Evolutionary conservation across 2,113 vertebrate genomes (phyloP), one percentile per base, ranked within the genome.

Genomic region (Poecile atricapillus): DNA sequence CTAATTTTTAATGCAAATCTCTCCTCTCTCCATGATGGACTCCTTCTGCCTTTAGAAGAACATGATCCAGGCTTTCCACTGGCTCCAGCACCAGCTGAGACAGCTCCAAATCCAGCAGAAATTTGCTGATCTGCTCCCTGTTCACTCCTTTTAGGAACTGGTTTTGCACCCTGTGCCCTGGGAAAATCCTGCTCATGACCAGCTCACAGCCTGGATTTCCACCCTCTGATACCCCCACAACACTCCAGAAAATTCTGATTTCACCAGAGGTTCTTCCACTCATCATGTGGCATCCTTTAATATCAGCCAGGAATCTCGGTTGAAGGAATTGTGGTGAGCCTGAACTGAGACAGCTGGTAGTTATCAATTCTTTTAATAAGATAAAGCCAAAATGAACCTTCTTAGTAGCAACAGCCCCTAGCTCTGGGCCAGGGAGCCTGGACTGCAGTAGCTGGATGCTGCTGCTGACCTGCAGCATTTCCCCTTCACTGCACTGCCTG

Each of bases 401-500:
- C 14, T 44, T 19, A 43, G 0, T 5, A 46, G 33, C 41, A 58
- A 2, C 30, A 77, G 50, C 41, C 56, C 28, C 15, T 31, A 30
- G 69, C 25, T 47, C 30, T 0, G 2, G 30, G n/a, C 59, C 14
- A n/a, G 31, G 33, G 30, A 79, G 28, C 44, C 56, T 41, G 87
- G 67, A 2, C 47, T 0, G 0, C 14, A 2, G 56, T 10, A 5
- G 53, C 33, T 0, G 3, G 52, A 4, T 52, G 47, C 15, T 83
- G 63, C 87, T 87, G 60, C 25, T 67, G 46, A 8, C 56, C 49
- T 70, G 63, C 79, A 70, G 71, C 2, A 0, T 43, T 60, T 58
- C 12, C 14, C 52, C n/a, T 13, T 52, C 19, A 1, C 73, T 47
- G 27, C 0, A 0, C 30, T 52, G 71, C 33, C 33, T 16, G 0